These are phyloP conservation scores for Seriola dumerili DNA, from an alignment of 2,113 vertebrate species.

Conservation along the genomic window DNA sequence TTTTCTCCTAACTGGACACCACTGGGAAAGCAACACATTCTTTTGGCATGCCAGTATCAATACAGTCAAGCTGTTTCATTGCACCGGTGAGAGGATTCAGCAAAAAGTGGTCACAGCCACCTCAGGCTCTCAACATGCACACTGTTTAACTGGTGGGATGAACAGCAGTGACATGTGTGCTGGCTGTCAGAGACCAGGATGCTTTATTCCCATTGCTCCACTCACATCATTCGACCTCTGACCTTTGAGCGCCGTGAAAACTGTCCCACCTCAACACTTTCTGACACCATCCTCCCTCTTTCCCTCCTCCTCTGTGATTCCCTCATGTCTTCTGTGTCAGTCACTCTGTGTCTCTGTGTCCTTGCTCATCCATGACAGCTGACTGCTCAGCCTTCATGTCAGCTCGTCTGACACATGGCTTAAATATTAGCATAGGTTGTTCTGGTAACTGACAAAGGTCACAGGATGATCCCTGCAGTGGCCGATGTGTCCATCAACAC, in stretches of 20 bases:
- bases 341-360: slow-evolving; percentile 36
- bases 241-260: neutral
- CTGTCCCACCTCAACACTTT: too few species aligned
- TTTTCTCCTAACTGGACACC: neutral
- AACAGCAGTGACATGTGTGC: neutral
- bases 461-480: neutral
- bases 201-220: neutral
- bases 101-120: neutral
- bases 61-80: neutral
- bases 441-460: slow-evolving; percentile 30
- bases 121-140: too few species aligned
- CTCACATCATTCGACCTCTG: neutral
- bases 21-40: too few species aligned
- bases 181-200: neutral
- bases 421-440: slow-evolving; percentile 28
- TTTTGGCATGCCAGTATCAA: neutral
- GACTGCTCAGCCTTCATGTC: slow-evolving; percentile 16
- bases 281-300: neutral
- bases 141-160: too few species aligned
- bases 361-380: slow-evolving; percentile 34
- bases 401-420: slow-evolving; percentile 29
- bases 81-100: neutral
- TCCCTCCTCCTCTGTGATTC: neutral
- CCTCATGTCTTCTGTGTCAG: neutral
- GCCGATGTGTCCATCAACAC: slow-evolving; percentile 1